Base-by-base conservation (phyloP, 2,888 invertebrate species). In the Ennomos erosarius region DNA sequence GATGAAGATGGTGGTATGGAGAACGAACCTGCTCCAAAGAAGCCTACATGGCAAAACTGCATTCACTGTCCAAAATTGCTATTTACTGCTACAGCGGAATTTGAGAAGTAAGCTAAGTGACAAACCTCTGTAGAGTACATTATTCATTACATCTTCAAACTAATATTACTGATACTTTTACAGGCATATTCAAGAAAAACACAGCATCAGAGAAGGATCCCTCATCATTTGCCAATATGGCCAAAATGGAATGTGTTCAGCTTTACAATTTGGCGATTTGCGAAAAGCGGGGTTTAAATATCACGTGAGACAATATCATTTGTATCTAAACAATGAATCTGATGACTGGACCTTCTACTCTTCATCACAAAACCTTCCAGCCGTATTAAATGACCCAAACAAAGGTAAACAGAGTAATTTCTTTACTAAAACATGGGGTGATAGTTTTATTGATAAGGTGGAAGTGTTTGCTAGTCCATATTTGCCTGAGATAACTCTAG, bases 381-480 rank as follows among this genome's bases (percentile, higher is more conserved):
- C 99, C 57, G 98, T 98, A 68, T 93, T 99, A 64, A 99, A 99
- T 90, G 99, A 99, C 87, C 99, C 99, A 0, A 96, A 96, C 65
- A 95, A 96, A 78, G 96, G 98, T 68, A 99, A 98, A 87, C 97
- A 97, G 84, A 94, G 94, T 65, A 95, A 98, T 85, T 98, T 99
- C 79, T 98, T 99, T 79, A 98, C 98, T 0, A 98, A 98, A 85
- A 98, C 98, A 63, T 99, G 99, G 99, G 99, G 99, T 44, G 99
- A 99, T 76, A 94, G 95, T 59, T 99, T 99, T 87, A 94, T 98
- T 13, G 98, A 98, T 65, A 95, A 96, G 74, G 93, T 94, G 33
- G 94, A 95, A 45, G 94, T 98, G 72, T 94, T 95, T 39, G 95
- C 96, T 68, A 97, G 97, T 73, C 95, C 96, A 0, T 95, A 96